Conservation (phyloP, 1,140 invertebrate species). For the Drosophila nasuta region DNA sequence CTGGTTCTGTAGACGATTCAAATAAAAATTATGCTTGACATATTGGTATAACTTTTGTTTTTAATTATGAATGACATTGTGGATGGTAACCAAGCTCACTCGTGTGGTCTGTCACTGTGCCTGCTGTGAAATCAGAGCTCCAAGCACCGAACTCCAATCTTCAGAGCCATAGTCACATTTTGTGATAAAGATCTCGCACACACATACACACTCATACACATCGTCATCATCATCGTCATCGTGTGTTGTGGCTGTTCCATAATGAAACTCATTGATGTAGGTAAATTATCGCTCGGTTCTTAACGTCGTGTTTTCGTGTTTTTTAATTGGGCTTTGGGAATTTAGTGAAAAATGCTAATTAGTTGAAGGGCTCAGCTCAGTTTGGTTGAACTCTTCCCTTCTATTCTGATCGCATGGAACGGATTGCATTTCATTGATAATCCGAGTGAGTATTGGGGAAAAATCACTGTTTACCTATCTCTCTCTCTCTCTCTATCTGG, state of each 20-base stretch:
- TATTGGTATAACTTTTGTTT: slow-evolving; percentile 82
- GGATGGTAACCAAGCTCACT: slow-evolving; percentile 29
- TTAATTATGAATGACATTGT: slow-evolving; percentile 79
- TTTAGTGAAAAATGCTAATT: slow-evolving; percentile 84
- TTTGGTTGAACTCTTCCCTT: slow-evolving; percentile 21
- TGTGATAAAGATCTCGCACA: slow-evolving; percentile 70
- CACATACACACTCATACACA: slow-evolving; percentile 35
- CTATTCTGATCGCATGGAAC: slow-evolving; percentile 11
- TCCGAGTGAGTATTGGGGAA: slow-evolving; percentile 44
- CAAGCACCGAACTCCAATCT: slow-evolving; percentile 8
- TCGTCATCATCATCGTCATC: slow-evolving; percentile 25
- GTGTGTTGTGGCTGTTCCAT: slow-evolving; percentile 56
- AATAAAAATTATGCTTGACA: slow-evolving; percentile 83
- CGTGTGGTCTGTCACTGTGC: slow-evolving; percentile 64
- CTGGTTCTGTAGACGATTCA: slow-evolving; percentile 56
- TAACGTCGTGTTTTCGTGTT: slow-evolving; percentile 83
- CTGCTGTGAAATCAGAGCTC: slow-evolving; percentile 80
- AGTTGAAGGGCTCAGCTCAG: slow-evolving; percentile 69
- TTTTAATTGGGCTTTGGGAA: slow-evolving; percentile 83
- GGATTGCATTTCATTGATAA: slow-evolving; percentile 81
- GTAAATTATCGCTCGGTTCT: slow-evolving; percentile 83
- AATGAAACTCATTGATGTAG: slow-evolving; percentile 83
- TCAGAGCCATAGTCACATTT: slow-evolving; percentile 61
- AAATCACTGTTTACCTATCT: slow-evolving; percentile 25
- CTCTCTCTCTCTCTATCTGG: slow-evolving; percentile 8